These are phyloP conservation scores for Stichodactyla helianthus DNA, from an alignment of 64 coral and sea anemone species.

Conservation along the genomic window DNA sequence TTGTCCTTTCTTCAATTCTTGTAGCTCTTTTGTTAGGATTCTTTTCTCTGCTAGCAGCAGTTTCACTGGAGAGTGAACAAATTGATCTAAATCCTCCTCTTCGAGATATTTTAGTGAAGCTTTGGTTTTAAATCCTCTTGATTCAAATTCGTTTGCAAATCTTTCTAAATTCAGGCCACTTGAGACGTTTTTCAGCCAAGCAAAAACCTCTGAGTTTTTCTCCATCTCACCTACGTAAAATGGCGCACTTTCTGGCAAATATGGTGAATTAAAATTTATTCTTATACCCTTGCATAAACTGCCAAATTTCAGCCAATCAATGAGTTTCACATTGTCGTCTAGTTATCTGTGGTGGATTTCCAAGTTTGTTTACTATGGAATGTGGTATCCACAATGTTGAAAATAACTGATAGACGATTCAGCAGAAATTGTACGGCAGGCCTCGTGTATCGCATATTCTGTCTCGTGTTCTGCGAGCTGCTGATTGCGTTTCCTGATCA, in stretches of 20 bases:
- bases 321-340: too few relatives aligned
- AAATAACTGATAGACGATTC: constrained; percentile 5
- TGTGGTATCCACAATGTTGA: constrained; percentile 29
- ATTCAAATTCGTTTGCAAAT: constrained; percentile 33
- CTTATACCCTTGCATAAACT: too few relatives aligned
- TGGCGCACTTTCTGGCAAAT: too few relatives aligned
- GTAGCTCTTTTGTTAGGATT: background rate
- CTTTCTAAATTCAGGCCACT: constrained; percentile 25
- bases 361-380: background rate
- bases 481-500: background rate
- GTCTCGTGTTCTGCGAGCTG: background rate
- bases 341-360: background rate
- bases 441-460: background rate
- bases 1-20: background rate
- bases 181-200: background rate
- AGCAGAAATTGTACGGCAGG: background rate
- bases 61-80: constrained; percentile 3
- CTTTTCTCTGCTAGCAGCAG: constrained; percentile 27
- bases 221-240: background rate
- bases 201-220: background rate
- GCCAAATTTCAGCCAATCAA: too few relatives aligned
- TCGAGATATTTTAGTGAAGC: constrained; percentile 22
- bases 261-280: too few relatives aligned
- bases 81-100: constrained; percentile 14
- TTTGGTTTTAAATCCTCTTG: constrained; percentile 17